Evolutionary conservation across 2,888 invertebrate genomes (phyloP).

Genomic region (Pseudococcus jackbeardsleyi): DNA sequence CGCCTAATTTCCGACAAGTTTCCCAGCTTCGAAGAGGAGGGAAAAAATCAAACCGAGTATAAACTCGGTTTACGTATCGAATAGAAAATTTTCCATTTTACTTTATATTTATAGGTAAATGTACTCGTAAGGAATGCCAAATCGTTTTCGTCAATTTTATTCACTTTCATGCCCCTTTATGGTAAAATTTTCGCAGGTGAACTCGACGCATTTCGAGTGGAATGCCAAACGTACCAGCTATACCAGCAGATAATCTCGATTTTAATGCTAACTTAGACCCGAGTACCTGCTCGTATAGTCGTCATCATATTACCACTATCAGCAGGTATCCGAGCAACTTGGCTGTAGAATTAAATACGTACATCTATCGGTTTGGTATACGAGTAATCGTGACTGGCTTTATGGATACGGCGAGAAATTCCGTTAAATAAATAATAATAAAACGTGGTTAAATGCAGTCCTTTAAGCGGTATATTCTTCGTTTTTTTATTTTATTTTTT

Average conservation of each 20-base stretch:
- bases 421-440: conserved; percentile 19
- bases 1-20: not conserved
- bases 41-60: not conserved
- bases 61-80: not conserved
- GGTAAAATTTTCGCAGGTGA: conserved; percentile 11
- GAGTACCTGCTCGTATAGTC: not conserved
- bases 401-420: not conserved
- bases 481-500: not conserved
- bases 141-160: conserved; percentile 16
- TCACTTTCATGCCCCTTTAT: not conserved
- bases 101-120: not conserved
- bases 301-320: conserved; percentile 2
- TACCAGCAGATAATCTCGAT: not conserved
- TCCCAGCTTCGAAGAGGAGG: not conserved
- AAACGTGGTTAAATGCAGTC: not conserved
- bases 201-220: not conserved
- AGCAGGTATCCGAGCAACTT: conserved; percentile 14
- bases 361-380: not conserved
- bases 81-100: too few species aligned
- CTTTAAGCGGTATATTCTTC: not conserved
- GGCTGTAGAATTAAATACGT: not conserved
- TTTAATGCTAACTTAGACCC: not conserved
- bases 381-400: conserved; percentile 18
- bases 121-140: conserved; percentile 17
- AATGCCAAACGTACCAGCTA: not conserved